Evolutionary conservation across 2,113 vertebrate genomes (phyloP).

Genomic region (Tetraodon nigroviridis): DNA sequence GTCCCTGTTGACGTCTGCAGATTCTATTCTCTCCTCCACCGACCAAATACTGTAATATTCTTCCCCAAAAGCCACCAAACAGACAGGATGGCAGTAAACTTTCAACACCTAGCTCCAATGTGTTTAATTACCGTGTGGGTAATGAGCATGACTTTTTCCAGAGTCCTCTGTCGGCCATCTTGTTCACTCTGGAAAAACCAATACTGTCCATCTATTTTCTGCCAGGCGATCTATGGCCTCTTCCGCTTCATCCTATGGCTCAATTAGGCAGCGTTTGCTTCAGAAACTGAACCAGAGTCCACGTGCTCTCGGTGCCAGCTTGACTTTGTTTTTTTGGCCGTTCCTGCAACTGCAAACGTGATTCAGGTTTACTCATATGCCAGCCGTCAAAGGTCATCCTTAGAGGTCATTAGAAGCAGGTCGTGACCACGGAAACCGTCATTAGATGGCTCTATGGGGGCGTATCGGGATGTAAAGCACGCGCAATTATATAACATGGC

Average conservation of each 20-base stretch:
- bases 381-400: slow-evolving; percentile 26
- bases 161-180: slow-evolving; percentile 36
- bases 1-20: too few species aligned
- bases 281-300: background rate
- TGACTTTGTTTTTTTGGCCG: background rate
- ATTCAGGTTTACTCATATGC: slow-evolving; percentile 15
- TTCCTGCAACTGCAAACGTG: slow-evolving; percentile 2
- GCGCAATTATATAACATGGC: slow-evolving; percentile 3
- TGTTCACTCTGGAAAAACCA: slow-evolving; percentile 58
- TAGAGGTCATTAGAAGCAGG: slow-evolving; percentile 16
- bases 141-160: slow-evolving; percentile 48
- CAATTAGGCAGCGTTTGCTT: slow-evolving; percentile 15
- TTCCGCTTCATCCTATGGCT: slow-evolving; percentile 39
- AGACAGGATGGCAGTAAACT: background rate
- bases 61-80: background rate
- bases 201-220: slow-evolving; percentile 41
- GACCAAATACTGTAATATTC: too few species aligned
- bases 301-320: background rate
- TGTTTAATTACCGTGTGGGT: slow-evolving; percentile 34
- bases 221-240: slow-evolving; percentile 41
- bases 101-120: slow-evolving; percentile 11
- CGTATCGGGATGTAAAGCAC: slow-evolving; percentile 3
- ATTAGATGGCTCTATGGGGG: background rate
- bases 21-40: too few species aligned
- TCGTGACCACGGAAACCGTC: background rate